Percentiles rank a stretch among this genome's conserved stretches.
Evolutionary conservation across 2,113 vertebrate genomes (phyloP).

Genomic region (Dicentrarchus labrax): DNA sequence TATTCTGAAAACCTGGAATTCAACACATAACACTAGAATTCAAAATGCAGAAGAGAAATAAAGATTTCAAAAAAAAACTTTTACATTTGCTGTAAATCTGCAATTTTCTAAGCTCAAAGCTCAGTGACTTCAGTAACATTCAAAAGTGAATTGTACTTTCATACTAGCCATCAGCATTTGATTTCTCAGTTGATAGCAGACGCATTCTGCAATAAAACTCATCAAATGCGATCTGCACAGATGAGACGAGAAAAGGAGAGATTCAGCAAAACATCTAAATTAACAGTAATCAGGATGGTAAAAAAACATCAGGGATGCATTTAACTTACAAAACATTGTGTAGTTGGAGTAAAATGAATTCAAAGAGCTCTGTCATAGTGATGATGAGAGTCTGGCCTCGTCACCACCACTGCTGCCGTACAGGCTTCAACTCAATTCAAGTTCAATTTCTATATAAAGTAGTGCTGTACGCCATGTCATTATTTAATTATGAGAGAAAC

Average conservation of each 20-base stretch:
- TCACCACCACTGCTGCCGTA: neutral
- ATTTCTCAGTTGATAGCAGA: neutral
- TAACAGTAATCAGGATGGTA: neutral
- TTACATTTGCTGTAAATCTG: neutral
- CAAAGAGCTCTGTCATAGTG: neutral
- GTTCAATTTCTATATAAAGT: neutral
- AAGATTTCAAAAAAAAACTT: neutral
- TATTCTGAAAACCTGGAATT: no score
- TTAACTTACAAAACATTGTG: neutral
- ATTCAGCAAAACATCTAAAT: neutral
- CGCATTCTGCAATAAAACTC: neutral
- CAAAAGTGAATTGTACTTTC: neutral
- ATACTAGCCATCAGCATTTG: neutral
- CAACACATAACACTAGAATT: no score
- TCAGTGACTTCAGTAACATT: neutral
- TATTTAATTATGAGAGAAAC: constrained; percentile 8
- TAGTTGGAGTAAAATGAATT: constrained; percentile 6
- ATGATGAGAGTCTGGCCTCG: neutral
- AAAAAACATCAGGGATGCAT: neutral
- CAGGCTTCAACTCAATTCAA: neutral
- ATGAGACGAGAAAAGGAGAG: neutral
- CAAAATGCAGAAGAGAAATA: neutral
- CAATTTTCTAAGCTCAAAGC: neutral
- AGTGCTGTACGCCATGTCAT: neutral
- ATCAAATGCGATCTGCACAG: neutral